These are phyloP conservation scores for Drosophila differens DNA, from an alignment of 2,888 invertebrate genomes.

Conservation along the genomic window DNA sequence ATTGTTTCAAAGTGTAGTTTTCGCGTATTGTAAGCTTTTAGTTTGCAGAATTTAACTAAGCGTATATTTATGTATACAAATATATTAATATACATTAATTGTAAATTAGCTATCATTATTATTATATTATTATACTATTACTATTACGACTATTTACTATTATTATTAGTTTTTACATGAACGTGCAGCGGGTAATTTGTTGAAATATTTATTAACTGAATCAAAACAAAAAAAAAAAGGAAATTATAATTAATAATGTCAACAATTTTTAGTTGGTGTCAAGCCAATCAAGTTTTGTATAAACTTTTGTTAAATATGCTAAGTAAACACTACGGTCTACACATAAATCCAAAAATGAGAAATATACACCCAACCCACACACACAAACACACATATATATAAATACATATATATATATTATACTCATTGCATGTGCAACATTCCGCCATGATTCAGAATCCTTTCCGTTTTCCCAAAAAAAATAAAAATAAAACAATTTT, in stretches of 20 bases:
- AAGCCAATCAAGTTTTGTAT: constrained; percentile 71
- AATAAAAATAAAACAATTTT: constrained; percentile 6
- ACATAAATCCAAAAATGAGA: constrained; percentile 45
- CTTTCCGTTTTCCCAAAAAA: constrained; percentile 12
- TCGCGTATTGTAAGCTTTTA: constrained; percentile 62
- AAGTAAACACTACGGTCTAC: constrained; percentile 48
- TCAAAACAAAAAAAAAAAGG: constrained; percentile 25
- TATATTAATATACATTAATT: constrained; percentile 17
- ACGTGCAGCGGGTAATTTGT: constrained; percentile 68
- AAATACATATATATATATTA: constrained; percentile 25
- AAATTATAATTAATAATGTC: neutral
- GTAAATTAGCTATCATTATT: constrained; percentile 63
- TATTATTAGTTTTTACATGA: constrained; percentile 65
- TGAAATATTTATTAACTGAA: constrained; percentile 73
- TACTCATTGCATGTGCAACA: constrained; percentile 69
- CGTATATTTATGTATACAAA: constrained; percentile 15
- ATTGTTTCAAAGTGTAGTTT: constrained; percentile 63
- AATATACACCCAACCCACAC: constrained; percentile 18
- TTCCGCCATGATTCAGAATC: constrained; percentile 62
- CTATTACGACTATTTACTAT: constrained; percentile 51
- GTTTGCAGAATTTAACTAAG: constrained; percentile 66
- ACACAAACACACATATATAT: constrained; percentile 11
- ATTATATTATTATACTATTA: constrained; percentile 46
- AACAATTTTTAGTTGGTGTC: constrained; percentile 64
- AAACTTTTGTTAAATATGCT: constrained; percentile 77